phyloP scores from a whole-genome alignment of 2,888 invertebrate genomes.

The Idaea biselata region DNA sequence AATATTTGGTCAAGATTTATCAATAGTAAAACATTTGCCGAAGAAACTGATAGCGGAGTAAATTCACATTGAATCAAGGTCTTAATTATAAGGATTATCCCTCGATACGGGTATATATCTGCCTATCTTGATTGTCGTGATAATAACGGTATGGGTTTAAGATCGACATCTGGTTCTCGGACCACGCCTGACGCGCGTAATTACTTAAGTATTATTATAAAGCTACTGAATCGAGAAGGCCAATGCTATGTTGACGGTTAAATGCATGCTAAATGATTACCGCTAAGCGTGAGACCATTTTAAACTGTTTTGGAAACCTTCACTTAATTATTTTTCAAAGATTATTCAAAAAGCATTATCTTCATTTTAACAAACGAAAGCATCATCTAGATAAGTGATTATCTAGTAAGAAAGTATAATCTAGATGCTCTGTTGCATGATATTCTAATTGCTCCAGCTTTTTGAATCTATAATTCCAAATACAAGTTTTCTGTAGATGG shows the following conservation, averaged over 20 bases:
- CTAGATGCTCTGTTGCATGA: no score
- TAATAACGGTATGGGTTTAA: constrained; percentile 52
- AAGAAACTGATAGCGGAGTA: constrained; percentile 1
- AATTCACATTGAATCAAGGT: constrained; percentile 36
- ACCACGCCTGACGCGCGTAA: constrained; percentile 45
- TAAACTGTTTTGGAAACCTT: constrained; percentile 18
- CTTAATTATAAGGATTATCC: constrained; percentile 56
- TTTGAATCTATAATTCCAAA: constrained; percentile 33
- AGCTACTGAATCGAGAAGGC: constrained; percentile 66
- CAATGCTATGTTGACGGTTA: constrained; percentile 41
- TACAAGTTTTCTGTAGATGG: constrained; percentile 38
- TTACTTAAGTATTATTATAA: constrained; percentile 61
- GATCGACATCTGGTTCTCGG: constrained; percentile 64
- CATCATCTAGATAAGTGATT: not conserved
- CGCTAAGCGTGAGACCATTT: constrained; percentile 47
- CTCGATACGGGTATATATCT: constrained; percentile 17
- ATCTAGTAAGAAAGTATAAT: no score
- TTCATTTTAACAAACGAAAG: not conserved
- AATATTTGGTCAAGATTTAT: not conserved
- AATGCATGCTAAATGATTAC: constrained; percentile 30
- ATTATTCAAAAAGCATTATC: not conserved
- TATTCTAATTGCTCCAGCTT: not conserved
- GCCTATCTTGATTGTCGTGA: constrained; percentile 29
- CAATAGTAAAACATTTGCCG: not conserved
- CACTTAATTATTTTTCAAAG: not conserved